A percentile compares a stretch with the other conserved stretches of the same genome.
Conservation (phyloP, 2,888 invertebrate genomes). For the Ennomos erosarius region DNA sequence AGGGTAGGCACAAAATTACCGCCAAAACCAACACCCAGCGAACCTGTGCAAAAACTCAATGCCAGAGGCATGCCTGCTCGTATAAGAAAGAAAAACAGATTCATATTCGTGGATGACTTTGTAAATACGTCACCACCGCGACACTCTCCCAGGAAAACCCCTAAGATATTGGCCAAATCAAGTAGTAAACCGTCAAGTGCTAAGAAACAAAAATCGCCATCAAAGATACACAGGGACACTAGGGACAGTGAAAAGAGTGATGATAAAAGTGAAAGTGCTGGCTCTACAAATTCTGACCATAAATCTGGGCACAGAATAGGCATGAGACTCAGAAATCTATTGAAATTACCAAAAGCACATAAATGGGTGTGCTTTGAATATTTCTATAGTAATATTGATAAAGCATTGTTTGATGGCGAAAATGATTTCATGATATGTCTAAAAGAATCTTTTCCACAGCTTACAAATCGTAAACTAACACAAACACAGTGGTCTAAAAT, state of each 20-base stretch:
- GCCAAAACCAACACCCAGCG: conserved; percentile 88
- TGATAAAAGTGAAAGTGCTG: conserved; percentile 72
- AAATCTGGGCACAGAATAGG: conserved; percentile 96
- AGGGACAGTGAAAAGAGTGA: conserved; percentile 72
- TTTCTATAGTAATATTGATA: conserved; percentile 99
- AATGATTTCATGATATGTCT: conserved; percentile 98
- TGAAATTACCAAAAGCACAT: conserved; percentile 99
- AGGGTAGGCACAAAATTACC: conserved; percentile 92
- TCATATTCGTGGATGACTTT: conserved; percentile 96
- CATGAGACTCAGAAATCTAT: conserved; percentile 93
- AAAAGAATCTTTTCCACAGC: conserved; percentile 96
- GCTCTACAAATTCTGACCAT: conserved; percentile 88
- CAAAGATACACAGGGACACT: conserved; percentile 78
- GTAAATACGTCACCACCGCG: conserved; percentile 91
- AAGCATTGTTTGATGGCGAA: conserved; percentile 96
- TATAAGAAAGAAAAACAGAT: conserved; percentile 94
- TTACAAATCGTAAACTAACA: conserved; percentile 93
- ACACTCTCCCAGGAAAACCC: conserved; percentile 88
- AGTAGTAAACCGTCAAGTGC: conserved; percentile 73
- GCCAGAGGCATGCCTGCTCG: conserved; percentile 96
- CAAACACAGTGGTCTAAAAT: conserved; percentile 98
- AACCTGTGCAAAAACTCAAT: conserved; percentile 92
- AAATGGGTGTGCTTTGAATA: conserved; percentile 99
- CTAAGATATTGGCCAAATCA: conserved; percentile 84
- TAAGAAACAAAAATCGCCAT: conserved; percentile 81